phyloP scores from a whole-genome alignment of 1,140 invertebrate genomes.

The Drosophila subobscura region DNA sequence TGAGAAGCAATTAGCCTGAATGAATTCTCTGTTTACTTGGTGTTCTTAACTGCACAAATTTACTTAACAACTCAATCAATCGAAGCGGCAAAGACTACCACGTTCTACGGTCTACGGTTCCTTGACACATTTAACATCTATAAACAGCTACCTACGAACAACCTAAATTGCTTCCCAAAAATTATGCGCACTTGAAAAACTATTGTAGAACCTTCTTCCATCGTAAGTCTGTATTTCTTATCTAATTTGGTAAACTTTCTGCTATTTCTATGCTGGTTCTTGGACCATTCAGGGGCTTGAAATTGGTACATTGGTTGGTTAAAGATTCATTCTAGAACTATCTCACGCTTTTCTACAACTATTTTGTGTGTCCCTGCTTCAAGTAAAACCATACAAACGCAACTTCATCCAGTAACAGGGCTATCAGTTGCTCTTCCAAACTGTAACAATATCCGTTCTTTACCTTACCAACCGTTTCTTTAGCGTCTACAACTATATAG shows the following conservation, averaged over 20 bases:
- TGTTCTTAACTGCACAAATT: too few species aligned
- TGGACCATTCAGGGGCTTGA: not conserved
- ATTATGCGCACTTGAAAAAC: not conserved
- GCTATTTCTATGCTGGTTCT: not conserved
- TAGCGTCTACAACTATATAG: constrained; percentile 23
- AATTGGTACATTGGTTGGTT: constrained; percentile 33
- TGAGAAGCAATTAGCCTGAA: too few species aligned
- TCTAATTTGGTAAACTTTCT: constrained; percentile 3
- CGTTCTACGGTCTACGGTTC: too few species aligned
- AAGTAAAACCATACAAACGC: constrained; percentile 62
- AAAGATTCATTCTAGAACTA: constrained; percentile 39
- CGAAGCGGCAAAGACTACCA: not conserved
- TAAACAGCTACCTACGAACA: not conserved
- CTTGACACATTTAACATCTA: constrained; percentile 30
- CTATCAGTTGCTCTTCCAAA: constrained; percentile 8
- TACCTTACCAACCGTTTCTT: constrained; percentile 10
- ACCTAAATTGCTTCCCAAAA: not conserved
- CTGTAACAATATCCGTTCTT: constrained; percentile 58
- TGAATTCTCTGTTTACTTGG: too few species aligned
- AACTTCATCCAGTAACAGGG: constrained; percentile 6
- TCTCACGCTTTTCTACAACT: constrained; percentile 64
- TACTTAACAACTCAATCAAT: too few species aligned
- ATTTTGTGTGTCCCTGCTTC: constrained; percentile 71
- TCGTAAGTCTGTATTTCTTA: not conserved
- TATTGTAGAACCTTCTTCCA: too few species aligned